phyloP scores from a whole-genome alignment of 2,888 invertebrate species.

The Unio delphinus region DNA sequence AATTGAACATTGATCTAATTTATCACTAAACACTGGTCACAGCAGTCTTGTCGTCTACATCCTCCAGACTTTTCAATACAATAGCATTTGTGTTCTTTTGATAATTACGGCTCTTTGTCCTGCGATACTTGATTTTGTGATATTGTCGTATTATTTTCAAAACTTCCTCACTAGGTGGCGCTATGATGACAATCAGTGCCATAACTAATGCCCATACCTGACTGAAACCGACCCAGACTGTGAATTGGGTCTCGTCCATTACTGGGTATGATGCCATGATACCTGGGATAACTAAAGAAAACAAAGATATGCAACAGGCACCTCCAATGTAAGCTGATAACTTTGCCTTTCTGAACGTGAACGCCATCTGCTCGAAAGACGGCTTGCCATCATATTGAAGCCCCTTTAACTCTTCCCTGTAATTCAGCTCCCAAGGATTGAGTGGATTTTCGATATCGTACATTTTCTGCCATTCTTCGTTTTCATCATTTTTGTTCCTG shows the following conservation, averaged over 20 bases:
- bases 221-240: conserved; percentile 60
- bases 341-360: conserved; percentile 54
- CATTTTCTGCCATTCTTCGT: conserved; percentile 63
- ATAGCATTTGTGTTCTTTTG: conserved; percentile 38
- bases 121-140: conserved; percentile 36
- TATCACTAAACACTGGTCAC: conserved; percentile 27
- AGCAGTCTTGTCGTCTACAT: conserved; percentile 24
- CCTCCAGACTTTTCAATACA: conserved; percentile 20
- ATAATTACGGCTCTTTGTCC: conserved; percentile 24
- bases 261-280: conserved; percentile 61
- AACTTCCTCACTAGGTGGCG: conserved; percentile 62
- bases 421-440: conserved; percentile 63
- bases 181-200: conserved; percentile 61
- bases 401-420: conserved; percentile 57
- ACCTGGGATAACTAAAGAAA: conserved; percentile 58
- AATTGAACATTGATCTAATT: background rate
- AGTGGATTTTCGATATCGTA: conserved; percentile 64
- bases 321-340: conserved; percentile 58
- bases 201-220: conserved; percentile 62
- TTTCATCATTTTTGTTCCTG: conserved; percentile 41
- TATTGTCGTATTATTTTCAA: conserved; percentile 56
- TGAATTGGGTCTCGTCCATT: conserved; percentile 56
- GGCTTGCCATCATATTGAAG: conserved; percentile 58
- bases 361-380: conserved; percentile 59
- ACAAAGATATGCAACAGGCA: conserved; percentile 47